A percentile compares a stretch with the other conserved stretches of the same genome.
Evolutionary conservation across 2,113 vertebrate species (phyloP).

Genomic region (Pristiophorus japonicus): DNA sequence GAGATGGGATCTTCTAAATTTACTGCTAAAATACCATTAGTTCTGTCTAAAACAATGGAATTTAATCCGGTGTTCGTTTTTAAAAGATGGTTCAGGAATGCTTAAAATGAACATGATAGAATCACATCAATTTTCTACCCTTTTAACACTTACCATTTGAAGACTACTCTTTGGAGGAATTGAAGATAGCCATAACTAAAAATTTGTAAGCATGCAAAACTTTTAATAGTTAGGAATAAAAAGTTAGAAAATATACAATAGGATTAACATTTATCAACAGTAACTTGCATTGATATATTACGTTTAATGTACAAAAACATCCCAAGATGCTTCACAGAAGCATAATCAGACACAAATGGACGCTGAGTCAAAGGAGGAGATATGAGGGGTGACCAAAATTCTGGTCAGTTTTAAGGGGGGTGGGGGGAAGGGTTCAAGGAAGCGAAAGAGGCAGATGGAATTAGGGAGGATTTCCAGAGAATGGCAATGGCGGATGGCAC

Average conservation of each 20-base stretch:
- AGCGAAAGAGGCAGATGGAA: neutral
- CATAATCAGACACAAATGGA: neutral
- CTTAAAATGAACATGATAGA: neutral
- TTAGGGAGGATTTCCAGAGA: neutral
- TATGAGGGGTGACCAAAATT: too few relatives aligned
- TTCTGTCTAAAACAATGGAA: neutral
- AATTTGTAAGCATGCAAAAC: neutral
- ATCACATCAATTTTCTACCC: neutral
- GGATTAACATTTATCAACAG: neutral
- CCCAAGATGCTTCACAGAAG: neutral
- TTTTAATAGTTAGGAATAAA: neutral
- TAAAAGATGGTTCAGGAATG: neutral
- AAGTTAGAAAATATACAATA: neutral
- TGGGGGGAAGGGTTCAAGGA: neutral
- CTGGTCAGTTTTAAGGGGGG: neutral
- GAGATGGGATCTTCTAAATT: neutral
- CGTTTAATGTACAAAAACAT: neutral
- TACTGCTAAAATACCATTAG: neutral
- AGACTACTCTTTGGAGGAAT: neutral
- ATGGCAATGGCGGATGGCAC: neutral
- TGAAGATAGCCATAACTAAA: neutral
- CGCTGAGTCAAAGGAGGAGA: neutral
- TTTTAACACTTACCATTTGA: neutral
- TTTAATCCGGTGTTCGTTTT: neutral
- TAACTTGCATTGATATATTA: neutral